phyloP scores from a whole-genome alignment of 2,797 vertebrate genomes.

The Chelon labrosus region DNA sequence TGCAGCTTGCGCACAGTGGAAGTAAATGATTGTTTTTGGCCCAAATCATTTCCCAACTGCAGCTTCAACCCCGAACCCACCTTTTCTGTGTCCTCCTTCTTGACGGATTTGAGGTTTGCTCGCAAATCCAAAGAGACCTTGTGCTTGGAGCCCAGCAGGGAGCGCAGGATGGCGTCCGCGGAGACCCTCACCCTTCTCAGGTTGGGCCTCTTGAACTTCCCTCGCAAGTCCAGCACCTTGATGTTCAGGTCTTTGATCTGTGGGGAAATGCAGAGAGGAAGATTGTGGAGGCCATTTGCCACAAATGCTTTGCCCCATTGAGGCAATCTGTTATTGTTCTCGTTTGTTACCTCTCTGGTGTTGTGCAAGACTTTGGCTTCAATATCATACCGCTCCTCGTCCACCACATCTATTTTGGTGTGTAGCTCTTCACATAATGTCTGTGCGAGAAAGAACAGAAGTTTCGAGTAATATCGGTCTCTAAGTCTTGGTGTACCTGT shows the following conservation, averaged over 20 bases:
- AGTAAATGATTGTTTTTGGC: neutral
- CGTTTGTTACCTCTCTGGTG: slow-evolving; percentile 88
- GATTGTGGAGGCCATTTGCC: neutral
- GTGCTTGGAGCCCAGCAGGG: slow-evolving; percentile 97
- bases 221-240: slow-evolving; percentile 94
- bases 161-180: slow-evolving; percentile 95
- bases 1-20: neutral
- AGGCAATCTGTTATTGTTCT: no score
- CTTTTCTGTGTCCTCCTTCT: slow-evolving; percentile 99
- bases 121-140: slow-evolving; percentile 97
- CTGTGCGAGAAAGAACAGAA: slow-evolving; percentile 66
- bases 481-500: no score
- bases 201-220: slow-evolving; percentile 95
- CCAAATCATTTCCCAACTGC: neutral
- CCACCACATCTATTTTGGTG: slow-evolving; percentile 91
- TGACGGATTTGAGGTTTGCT: slow-evolving; percentile 97
- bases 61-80: slow-evolving; percentile 67
- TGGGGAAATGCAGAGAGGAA: neutral
- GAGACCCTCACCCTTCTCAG: slow-evolving; percentile 94
- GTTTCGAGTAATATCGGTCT: no score
- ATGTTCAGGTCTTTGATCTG: slow-evolving; percentile 97
- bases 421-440: slow-evolving; percentile 92
- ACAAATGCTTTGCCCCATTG: no score
- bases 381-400: slow-evolving; percentile 95
- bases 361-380: slow-evolving; percentile 96